phyloP scores from a whole-genome alignment of 2,888 invertebrate species.

The Macaria liturata region DNA sequence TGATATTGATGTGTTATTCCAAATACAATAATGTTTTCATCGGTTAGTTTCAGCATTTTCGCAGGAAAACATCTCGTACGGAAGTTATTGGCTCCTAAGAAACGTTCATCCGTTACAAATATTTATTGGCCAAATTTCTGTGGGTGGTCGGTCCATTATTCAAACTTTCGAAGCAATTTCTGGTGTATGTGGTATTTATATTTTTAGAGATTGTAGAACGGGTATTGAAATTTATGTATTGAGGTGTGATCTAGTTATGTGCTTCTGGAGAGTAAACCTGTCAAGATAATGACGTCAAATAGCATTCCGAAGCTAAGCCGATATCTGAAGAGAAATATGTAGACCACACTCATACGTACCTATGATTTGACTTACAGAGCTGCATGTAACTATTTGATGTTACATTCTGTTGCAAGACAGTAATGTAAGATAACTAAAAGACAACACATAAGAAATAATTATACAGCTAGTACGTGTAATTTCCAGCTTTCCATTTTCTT shows the following conservation, averaged over 20 bases:
- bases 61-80: conserved; percentile 44
- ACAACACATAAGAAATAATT: too few species aligned
- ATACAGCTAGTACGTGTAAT: too few species aligned
- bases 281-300: conserved; percentile 13
- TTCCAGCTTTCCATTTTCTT: too few species aligned
- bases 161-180: conserved; percentile 38
- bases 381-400: too few species aligned
- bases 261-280: conserved; percentile 15
- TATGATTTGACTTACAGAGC: too few species aligned
- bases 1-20: background rate
- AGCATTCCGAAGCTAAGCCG: conserved; percentile 1
- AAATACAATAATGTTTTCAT: conserved; percentile 29
- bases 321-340: too few species aligned
- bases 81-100: conserved; percentile 54
- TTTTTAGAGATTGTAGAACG: conserved; percentile 9
- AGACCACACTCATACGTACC: too few species aligned
- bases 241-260: conserved; percentile 18
- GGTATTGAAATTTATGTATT: conserved; percentile 25
- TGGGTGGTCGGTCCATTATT: conserved; percentile 55
- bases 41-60: conserved; percentile 24
- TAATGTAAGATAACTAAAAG: too few species aligned
- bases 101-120: conserved; percentile 51
- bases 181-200: conserved; percentile 9
- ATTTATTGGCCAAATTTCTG: conserved; percentile 49
- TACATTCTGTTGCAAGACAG: too few species aligned